These are phyloP conservation scores for Hemistola chrysoprasaria DNA, from an alignment of 2,888 invertebrate genomes.

Conservation along the genomic window DNA sequence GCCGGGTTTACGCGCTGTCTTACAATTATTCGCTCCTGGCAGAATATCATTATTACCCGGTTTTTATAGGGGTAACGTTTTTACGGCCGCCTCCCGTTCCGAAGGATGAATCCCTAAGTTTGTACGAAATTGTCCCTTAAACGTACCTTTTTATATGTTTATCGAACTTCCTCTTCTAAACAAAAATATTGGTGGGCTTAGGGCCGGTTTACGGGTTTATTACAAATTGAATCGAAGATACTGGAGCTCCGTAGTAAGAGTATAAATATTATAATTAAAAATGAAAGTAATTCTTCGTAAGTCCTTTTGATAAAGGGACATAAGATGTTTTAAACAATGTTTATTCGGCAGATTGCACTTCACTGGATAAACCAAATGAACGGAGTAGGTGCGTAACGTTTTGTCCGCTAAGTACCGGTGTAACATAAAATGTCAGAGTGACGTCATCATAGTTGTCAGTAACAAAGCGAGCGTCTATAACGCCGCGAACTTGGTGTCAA, in stretches of 20 bases:
- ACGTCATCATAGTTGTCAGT: conserved; percentile 33
- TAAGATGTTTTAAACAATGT: too few relatives aligned
- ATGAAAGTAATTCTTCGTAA: too few relatives aligned
- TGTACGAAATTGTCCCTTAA: conserved; percentile 31
- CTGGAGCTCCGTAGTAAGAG: too few relatives aligned
- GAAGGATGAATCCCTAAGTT: conserved; percentile 33
- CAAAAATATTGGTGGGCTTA: conserved; percentile 17
- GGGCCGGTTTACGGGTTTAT: conserved; percentile 17
- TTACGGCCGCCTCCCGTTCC: conserved; percentile 43
- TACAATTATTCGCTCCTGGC: conserved; percentile 58
- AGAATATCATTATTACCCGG: conserved; percentile 58
- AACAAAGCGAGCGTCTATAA: conserved; percentile 25
- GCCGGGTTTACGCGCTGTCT: conserved; percentile 47
- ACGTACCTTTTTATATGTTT: conserved; percentile 30
- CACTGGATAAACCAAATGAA: too few relatives aligned
- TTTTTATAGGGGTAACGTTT: conserved; percentile 60
- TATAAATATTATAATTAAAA: too few relatives aligned
- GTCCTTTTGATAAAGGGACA: too few relatives aligned
- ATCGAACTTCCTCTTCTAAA: conserved; percentile 24
- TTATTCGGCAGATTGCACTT: too few relatives aligned
- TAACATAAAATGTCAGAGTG: conserved; percentile 26
- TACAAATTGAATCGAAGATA: conserved; percentile 12
- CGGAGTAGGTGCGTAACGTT: conserved; percentile 27
- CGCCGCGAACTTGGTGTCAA: conserved; percentile 8
- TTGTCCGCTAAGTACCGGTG: conserved; percentile 15